phyloP scores from a whole-genome alignment of 2,113 vertebrate species.

The Equus quagga region DNA sequence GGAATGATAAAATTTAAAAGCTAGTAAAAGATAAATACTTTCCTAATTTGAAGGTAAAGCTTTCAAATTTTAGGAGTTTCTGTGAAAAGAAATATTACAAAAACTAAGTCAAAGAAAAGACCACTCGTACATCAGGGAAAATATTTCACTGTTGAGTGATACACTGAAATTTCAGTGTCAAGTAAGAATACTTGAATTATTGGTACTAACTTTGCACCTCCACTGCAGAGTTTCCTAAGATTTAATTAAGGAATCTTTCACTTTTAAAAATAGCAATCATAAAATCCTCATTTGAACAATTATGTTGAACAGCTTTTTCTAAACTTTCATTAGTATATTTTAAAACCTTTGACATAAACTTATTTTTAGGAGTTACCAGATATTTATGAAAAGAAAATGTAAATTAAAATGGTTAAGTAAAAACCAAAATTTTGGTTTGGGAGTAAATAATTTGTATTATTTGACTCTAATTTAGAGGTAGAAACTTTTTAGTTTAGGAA shows the following conservation, averaged over 20 bases:
- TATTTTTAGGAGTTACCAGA: neutral
- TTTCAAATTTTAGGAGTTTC: neutral
- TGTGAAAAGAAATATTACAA: neutral
- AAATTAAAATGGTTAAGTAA: neutral
- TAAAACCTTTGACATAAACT: neutral
- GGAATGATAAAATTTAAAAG: neutral
- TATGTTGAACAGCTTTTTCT: neutral
- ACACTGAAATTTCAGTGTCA: neutral
- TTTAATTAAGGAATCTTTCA: neutral
- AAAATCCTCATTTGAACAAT: conserved; percentile 5
- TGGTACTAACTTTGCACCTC: neutral
- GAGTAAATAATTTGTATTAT: neutral
- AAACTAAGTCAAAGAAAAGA: neutral
- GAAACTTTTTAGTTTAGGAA: neutral
- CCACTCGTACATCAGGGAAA: neutral
- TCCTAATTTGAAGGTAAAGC: neutral
- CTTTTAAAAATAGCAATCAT: neutral
- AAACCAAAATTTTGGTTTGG: neutral
- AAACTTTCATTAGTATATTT: conserved; percentile 3
- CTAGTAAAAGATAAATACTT: neutral
- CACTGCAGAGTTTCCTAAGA: neutral
- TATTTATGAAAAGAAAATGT: neutral
- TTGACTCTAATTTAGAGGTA: neutral
- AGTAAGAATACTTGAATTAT: neutral
- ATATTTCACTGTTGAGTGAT: neutral